Evolutionary conservation across 2,888 invertebrate species (phyloP), one percentile per base, ranked within the genome.

Genomic region (Chrysina gloriosa): DNA sequence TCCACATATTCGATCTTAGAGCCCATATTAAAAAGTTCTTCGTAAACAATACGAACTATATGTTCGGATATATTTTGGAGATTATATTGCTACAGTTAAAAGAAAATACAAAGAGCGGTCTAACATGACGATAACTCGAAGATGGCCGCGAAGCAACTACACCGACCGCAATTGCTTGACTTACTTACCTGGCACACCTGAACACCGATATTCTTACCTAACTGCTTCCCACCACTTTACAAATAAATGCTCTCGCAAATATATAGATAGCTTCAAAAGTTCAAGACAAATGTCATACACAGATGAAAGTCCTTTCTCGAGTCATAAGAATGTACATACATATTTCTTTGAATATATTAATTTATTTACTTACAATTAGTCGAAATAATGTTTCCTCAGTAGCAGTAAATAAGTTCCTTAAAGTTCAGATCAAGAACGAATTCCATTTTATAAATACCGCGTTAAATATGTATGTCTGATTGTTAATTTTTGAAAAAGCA

Each of bases 1-100:
- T 95, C 95, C 78, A 95, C 94, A 86, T 95, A 95, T 82, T 95
- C 95, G 81, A 95, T 93, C 87, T 95, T 95, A 71, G 94, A 94
- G 78, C 94, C 94, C 94, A 95, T 95, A 79, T 67, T 58, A 0
- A 52, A 25, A 7, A 31, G 16, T 14, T 19, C 14, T 31, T 16
- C 1, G n/a, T 39, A 16, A 31, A 25, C 9, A 31, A 2, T 1
- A 11, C 1, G 9, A 19, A 31, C 1, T 9, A 31, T 19, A 31
- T 9, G 31, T 31, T 6, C 6, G 9, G 31, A 29, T 2, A 5
- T 16, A 14, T 52, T 61, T 5, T 27, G 6, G n/a, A 27, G 5
- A 27, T 25, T 27, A 14, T 23, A 31, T 31, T 16, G 16, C 16
- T 42, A 27, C 9, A 2, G 42, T 9, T 27, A 14, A 3, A 42